phyloP scores from a whole-genome alignment of 2,113 vertebrate species.

The Macroglossus sobrinus region DNA sequence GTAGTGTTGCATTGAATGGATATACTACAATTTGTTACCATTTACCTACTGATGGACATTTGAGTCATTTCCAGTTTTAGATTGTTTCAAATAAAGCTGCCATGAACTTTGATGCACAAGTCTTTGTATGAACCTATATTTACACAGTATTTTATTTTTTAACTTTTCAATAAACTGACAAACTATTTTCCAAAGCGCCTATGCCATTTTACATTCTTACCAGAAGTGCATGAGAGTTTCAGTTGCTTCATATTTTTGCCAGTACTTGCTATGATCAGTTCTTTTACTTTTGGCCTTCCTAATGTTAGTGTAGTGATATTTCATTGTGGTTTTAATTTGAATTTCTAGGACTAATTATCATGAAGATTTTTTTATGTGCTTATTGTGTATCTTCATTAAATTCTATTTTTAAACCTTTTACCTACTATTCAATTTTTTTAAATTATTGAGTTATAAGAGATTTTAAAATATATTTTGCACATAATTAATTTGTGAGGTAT shows the following conservation, averaged over 20 bases:
- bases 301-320: neutral
- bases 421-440: neutral
- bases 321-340: neutral
- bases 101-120: neutral
- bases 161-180: neutral
- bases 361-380: neutral
- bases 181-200: neutral
- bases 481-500: neutral
- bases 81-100: neutral
- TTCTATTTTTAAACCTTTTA: neutral
- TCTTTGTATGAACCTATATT: neutral
- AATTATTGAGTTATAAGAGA: neutral
- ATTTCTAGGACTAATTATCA: neutral
- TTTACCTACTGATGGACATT: neutral
- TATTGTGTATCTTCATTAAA: neutral
- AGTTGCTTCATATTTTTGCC: neutral
- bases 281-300: neutral
- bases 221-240: neutral
- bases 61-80: neutral
- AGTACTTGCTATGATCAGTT: neutral
- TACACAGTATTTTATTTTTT: neutral
- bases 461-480: neutral
- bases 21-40: neutral
- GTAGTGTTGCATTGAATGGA: neutral
- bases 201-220: neutral